These are phyloP conservation scores for Rhizomys pruinosus DNA, from an alignment of 2,113 vertebrate species.

Conservation along the genomic window DNA sequence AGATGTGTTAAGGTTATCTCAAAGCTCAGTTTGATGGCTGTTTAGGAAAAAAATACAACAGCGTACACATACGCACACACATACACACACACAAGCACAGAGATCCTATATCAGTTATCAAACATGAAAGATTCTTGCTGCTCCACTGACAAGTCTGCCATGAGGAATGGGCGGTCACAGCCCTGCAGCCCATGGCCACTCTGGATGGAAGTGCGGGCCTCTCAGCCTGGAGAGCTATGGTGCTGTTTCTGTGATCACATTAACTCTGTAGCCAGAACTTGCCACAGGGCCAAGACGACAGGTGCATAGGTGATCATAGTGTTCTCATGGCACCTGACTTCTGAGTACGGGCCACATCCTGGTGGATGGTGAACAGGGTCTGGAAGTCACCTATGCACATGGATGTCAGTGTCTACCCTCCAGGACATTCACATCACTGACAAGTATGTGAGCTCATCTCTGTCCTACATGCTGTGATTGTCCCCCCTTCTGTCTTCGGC, in stretches of 20 bases:
- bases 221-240: too few species aligned
- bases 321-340: neutral
- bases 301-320: accelerated
- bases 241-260: accelerated
- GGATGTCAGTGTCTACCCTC: too few species aligned
- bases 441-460: neutral
- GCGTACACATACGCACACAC: neutral
- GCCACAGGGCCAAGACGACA: neutral
- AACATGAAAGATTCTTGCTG: accelerated
- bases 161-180: accelerated
- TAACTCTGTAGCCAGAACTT: neutral
- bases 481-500: accelerated
- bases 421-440: accelerated
- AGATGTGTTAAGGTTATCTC: neutral
- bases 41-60: neutral
- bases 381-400: neutral
- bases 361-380: too few species aligned
- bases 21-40: neutral
- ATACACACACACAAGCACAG: neutral
- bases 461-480: accelerated
- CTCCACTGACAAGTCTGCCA: accelerated
- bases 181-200: accelerated
- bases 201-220: neutral
- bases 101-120: accelerated
- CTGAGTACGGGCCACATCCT: accelerated